Evolutionary conservation across 2,113 vertebrate genomes (phyloP).

Genomic region (Mobula birostris): DNA sequence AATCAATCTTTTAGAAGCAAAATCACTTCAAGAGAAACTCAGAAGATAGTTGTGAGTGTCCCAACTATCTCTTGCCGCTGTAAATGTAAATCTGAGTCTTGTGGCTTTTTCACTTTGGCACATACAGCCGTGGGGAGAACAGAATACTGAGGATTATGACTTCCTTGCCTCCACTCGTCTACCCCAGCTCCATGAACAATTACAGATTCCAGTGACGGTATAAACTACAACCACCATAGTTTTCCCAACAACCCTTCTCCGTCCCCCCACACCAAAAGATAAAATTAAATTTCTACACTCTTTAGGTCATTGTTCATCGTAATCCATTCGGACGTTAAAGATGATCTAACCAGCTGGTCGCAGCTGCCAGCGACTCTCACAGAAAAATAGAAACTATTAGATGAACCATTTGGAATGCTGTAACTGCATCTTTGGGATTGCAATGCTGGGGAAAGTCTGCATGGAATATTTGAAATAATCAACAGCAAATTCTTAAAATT

Average conservation of each 20-base stretch:
- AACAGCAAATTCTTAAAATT: neutral
- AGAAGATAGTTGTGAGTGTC: neutral
- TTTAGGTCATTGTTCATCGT: neutral
- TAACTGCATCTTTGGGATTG: neutral
- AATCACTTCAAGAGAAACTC: too few species aligned
- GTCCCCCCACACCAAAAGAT: too few species aligned
- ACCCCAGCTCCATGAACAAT: neutral
- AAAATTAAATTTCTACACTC: neutral
- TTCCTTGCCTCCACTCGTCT: neutral
- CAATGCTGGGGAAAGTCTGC: neutral
- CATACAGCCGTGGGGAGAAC: too few species aligned
- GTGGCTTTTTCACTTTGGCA: neutral
- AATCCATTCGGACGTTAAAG: neutral
- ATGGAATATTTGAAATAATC: constrained; percentile 11
- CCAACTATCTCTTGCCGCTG: neutral
- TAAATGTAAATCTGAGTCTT: neutral
- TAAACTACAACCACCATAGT: neutral
- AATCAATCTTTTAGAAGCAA: neutral
- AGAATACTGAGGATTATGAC: neutral
- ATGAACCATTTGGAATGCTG: neutral
- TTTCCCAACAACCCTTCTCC: neutral
- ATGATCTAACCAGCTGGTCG: neutral
- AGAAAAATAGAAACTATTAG: neutral
- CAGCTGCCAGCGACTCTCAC: neutral
- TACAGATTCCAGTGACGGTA: neutral